Percentiles rank a stretch among this genome's conserved stretches.
These are phyloP conservation scores for Bombus turneri DNA, from an alignment of 1,140 invertebrate genomes.

Conservation along the genomic window DNA sequence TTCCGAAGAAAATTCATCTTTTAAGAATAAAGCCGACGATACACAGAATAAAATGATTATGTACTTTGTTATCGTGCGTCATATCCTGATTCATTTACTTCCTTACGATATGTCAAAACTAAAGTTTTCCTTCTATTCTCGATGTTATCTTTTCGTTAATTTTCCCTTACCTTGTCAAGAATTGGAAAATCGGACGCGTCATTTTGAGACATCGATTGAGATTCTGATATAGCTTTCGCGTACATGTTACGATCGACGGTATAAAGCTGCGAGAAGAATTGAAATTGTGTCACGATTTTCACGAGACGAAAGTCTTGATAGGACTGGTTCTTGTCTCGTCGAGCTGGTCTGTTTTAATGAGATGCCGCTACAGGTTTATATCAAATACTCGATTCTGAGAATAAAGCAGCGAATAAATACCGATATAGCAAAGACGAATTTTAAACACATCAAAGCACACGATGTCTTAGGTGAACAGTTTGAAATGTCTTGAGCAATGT, in stretches of 20 bases:
- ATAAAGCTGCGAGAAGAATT: not conserved
- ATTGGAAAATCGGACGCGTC: not conserved
- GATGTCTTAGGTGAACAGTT: fast-evolving
- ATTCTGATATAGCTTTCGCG: not conserved
- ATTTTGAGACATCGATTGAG: fast-evolving
- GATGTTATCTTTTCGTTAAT: not conserved
- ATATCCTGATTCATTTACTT: not conserved
- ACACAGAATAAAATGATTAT: not conserved
- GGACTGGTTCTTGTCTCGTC: conserved; percentile 40
- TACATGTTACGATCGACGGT: conserved; percentile 36
- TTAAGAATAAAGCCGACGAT: not conserved
- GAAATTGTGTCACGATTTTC: conserved; percentile 32
- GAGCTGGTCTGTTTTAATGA: conserved; percentile 40
- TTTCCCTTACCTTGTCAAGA: conserved; percentile 48
- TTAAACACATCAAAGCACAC: no score
- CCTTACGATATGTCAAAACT: not conserved
- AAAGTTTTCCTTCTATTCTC: not conserved
- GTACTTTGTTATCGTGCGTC: no score
- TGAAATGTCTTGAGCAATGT: no score
- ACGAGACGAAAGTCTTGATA: conserved; percentile 11
- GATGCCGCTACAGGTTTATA: not conserved
- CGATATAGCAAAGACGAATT: no score
- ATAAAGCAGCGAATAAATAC: no score
- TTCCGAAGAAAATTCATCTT: not conserved
- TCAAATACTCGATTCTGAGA: not conserved